Conservation (phyloP, 2,797 vertebrate species). For the Cyclopterus lumpus region DNA sequence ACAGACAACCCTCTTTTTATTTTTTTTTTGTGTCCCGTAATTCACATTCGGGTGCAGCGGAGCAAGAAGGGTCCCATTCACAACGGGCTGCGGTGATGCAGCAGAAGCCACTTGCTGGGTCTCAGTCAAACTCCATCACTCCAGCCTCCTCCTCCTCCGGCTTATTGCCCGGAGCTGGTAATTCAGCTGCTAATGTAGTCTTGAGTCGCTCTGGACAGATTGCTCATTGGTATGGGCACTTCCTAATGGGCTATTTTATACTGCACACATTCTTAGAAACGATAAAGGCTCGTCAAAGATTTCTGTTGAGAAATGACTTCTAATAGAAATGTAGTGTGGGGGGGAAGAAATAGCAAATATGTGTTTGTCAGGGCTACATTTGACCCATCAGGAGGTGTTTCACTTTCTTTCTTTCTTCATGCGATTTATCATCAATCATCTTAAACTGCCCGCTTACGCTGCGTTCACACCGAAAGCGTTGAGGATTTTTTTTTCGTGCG, state of each 20-base stretch:
- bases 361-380: not conserved
- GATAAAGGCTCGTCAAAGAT: conserved; percentile 43
- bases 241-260: conserved; percentile 54
- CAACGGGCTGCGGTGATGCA: conserved; percentile 26
- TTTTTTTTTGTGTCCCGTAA: conserved; percentile 22
- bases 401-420: not conserved
- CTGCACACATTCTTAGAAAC: conserved; percentile 34
- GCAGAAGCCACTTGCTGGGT: conserved; percentile 45
- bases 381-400: not conserved
- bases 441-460: not conserved
- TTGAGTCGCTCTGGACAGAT: conserved; percentile 53
- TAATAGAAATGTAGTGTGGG: conserved; percentile 26
- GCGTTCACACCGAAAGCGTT: no score
- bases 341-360: not conserved
- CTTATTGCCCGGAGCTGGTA: conserved; percentile 45
- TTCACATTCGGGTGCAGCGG: conserved; percentile 46
- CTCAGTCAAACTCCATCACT: conserved; percentile 67
- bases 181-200: conserved; percentile 60
- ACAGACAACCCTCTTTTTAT: conserved; percentile 24
- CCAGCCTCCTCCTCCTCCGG: conserved; percentile 26
- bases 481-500: no score
- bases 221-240: conserved; percentile 50
- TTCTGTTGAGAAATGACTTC: conserved; percentile 27
- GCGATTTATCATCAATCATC: not conserved
- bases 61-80: conserved; percentile 43